phyloP scores from a whole-genome alignment of 2,888 invertebrate species.

The Eilema sororculum region DNA sequence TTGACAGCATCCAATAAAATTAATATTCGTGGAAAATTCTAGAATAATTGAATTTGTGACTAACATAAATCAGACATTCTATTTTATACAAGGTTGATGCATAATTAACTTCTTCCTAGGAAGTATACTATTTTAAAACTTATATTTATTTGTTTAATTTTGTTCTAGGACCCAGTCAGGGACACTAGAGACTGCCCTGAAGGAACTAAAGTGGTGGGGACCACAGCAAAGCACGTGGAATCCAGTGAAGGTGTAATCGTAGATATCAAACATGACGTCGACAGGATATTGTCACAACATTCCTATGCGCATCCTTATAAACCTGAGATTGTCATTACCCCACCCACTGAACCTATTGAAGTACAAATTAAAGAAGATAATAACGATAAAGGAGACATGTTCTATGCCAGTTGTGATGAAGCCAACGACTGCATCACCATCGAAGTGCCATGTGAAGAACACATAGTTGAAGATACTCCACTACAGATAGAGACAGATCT shows the following conservation, averaged over 20 bases:
- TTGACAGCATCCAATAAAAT: too few species aligned
- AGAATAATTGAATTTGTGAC: neutral
- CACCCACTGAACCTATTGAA: constrained; percentile 50
- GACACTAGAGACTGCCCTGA: constrained; percentile 75
- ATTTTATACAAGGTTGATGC: neutral
- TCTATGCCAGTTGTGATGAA: constrained; percentile 91
- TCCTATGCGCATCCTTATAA: constrained; percentile 84
- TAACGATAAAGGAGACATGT: constrained; percentile 87
- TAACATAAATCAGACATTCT: neutral
- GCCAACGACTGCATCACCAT: constrained; percentile 91
- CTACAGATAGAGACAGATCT: constrained; percentile 71
- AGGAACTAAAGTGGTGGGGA: constrained; percentile 94
- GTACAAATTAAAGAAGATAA: constrained; percentile 70
- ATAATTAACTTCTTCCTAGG: neutral
- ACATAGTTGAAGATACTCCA: constrained; percentile 74
- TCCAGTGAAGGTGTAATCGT: constrained; percentile 89
- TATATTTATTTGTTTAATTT: constrained; percentile 20
- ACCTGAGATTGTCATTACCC: constrained; percentile 56
- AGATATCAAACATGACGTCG: constrained; percentile 78
- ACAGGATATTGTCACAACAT: constrained; percentile 83
- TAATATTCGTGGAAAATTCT: neutral
- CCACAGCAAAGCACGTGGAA: constrained; percentile 95
- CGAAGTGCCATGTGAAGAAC: constrained; percentile 89
- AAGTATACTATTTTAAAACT: neutral
- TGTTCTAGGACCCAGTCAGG: constrained; percentile 73